phyloP scores from a whole-genome alignment of 2,888 invertebrate species.

The Euphydryas editha region DNA sequence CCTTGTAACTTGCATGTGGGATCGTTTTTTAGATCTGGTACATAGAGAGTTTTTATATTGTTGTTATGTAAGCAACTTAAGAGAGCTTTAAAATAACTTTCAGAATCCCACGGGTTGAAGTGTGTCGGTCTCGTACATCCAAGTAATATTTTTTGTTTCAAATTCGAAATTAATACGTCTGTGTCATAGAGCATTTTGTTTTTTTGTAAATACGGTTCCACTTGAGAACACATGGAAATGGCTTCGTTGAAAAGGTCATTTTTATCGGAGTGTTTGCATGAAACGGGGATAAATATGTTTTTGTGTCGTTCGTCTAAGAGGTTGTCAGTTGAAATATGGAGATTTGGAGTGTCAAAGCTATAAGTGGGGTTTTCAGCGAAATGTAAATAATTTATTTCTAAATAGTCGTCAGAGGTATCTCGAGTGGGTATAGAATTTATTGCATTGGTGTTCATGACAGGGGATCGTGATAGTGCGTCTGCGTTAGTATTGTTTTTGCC shows the following conservation, averaged over 20 bases:
- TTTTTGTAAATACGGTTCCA: conserved; percentile 43
- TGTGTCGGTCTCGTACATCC: conserved; percentile 43
- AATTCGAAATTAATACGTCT: conserved; percentile 44
- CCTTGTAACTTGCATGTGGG: conserved; percentile 41
- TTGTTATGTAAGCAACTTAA: conserved; percentile 47
- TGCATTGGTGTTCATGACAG: conserved; percentile 38
- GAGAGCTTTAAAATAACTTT: conserved; percentile 51
- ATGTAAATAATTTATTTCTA: conserved; percentile 40
- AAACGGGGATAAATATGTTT: conserved; percentile 47
- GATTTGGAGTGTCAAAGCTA: conserved; percentile 37
- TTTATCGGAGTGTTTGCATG: conserved; percentile 42
- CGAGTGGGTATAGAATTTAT: conserved; percentile 26
- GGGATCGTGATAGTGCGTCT: conserved; percentile 46
- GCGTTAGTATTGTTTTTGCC: conserved; percentile 47
- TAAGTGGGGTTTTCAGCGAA: conserved; percentile 20
- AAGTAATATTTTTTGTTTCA: conserved; percentile 45
- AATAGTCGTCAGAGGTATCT: conserved; percentile 31
- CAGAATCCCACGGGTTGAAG: conserved; percentile 47
- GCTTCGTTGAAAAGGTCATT: conserved; percentile 47
- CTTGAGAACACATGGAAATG: conserved; percentile 44
- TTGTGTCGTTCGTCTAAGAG: conserved; percentile 47
- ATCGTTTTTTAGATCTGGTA: conserved; percentile 46
- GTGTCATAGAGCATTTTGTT: conserved; percentile 43
- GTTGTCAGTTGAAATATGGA: conserved; percentile 41
- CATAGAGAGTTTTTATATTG: conserved; percentile 36